phyloP scores from a whole-genome alignment of 2,797 vertebrate genomes.

The Morelia viridis region DNA sequence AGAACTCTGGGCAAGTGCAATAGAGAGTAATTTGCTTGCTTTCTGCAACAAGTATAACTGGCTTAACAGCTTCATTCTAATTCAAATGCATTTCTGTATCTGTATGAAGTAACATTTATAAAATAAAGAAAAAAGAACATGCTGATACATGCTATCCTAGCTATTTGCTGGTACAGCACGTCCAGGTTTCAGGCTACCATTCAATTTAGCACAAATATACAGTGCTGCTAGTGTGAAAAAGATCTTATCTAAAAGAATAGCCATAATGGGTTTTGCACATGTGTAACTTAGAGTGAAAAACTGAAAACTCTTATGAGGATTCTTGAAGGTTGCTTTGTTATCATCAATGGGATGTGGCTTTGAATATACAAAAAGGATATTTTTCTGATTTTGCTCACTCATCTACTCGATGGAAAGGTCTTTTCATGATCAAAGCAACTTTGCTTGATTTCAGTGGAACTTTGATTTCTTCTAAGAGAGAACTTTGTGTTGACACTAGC shows the following conservation, averaged over 20 bases:
- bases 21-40: background rate
- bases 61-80: conserved; percentile 1
- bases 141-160: background rate
- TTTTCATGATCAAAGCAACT: background rate
- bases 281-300: background rate
- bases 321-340: background rate
- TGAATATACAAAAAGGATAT: background rate
- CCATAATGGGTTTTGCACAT: background rate
- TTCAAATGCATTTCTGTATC: background rate
- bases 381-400: background rate
- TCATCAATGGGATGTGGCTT: background rate
- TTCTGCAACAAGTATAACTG: background rate
- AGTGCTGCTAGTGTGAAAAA: background rate
- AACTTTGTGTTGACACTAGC: background rate
- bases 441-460: background rate
- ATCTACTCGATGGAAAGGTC: background rate
- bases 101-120: background rate
- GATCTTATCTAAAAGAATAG: no score
- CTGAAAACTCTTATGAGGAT: background rate
- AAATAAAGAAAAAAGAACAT: background rate
- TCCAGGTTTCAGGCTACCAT: background rate
- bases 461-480: background rate
- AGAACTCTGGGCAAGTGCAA: background rate
- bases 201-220: background rate
- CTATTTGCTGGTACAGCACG: conserved; percentile 1